phyloP scores from a whole-genome alignment of 2,888 invertebrate genomes.

The Furcula furcula region DNA sequence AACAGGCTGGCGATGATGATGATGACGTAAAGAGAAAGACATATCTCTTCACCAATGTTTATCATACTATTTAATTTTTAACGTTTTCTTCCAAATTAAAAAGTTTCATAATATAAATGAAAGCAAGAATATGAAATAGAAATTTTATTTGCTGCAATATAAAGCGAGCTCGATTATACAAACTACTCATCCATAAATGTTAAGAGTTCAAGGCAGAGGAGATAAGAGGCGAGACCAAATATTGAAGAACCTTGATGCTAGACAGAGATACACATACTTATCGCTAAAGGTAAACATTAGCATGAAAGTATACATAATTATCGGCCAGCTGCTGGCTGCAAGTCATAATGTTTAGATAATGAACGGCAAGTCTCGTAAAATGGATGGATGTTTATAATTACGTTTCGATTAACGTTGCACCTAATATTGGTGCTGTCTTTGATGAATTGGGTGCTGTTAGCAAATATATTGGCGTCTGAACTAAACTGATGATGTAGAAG shows the following conservation, averaged over 20 bases:
- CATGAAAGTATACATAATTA: slow-evolving; percentile 33
- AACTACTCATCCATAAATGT: slow-evolving; percentile 15
- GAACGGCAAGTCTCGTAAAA: background rate
- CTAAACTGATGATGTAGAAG: too few species aligned
- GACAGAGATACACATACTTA: slow-evolving; percentile 6
- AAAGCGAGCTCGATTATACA: background rate
- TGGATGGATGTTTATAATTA: slow-evolving; percentile 1
- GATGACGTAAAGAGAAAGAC: too few species aligned
- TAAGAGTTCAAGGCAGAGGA: slow-evolving; percentile 28
- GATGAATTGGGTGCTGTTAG: too few species aligned
- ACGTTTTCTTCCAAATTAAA: too few species aligned
- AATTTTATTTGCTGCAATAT: background rate
- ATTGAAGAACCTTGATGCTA: background rate
- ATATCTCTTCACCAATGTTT: too few species aligned
- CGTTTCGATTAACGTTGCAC: background rate
- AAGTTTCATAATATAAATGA: too few species aligned
- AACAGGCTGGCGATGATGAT: too few species aligned
- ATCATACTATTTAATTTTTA: too few species aligned
- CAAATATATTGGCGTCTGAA: too few species aligned
- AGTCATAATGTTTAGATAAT: slow-evolving; percentile 1
- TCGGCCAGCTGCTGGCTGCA: slow-evolving; percentile 1
- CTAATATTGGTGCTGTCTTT: too few species aligned
- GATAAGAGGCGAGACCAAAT: slow-evolving; percentile 3
- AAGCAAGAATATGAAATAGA: too few species aligned
- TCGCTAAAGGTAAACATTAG: slow-evolving; percentile 28